Base-by-base conservation (phyloP, 35 echinoderm and acorn worm species). In the Eucidaris tribuloides region DNA sequence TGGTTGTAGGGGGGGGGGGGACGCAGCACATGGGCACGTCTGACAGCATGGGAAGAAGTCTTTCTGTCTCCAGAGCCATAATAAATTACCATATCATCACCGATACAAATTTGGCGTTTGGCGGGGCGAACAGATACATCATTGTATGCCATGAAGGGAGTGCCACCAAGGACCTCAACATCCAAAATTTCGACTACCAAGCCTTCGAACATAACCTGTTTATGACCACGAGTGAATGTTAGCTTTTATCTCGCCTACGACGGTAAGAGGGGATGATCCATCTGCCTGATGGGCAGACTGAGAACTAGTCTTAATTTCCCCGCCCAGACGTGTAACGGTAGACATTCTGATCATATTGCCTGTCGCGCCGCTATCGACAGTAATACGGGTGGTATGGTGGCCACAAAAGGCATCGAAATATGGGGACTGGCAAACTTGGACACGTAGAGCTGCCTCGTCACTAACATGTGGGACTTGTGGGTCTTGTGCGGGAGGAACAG, bases 231-330 rank as follows among this genome's bases (percentile, higher is more conserved):
- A 2, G 31, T 63, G 55, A 82, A 74, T n/a, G 63, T 82, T 35
- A 62, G 48, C n/a, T 55, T 76, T 83, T 4, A 68, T 89, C 46
- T 93, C 79, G 3, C 85, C 91, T 0, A 79, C 48, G 22, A 93
- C 85, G 2, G 1, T 68, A 0, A 89, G 43, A 29, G 91, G 86
- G 7, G 81, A 94, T 52, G 86, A 84, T 1, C 86, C 80, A 84
- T 93, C 91, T 6, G 85, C 91, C 41, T 94, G 86, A 27, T 83
- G 82, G 0, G 81, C 86, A 25, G 91, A 94, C 30, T 94, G 91
- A n/a, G 65, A 77, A 36, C 65, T 77, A 20, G 30, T 46, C 2
- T 18, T 33, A 18, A 85, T 82, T 27, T 56, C 48, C 20, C 46
- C 65, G 11, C 65, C 65, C 4, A 94, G 49, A 15, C 48, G 70